Evolutionary conservation across 2,888 invertebrate genomes (phyloP).

Genomic region (Ceramica pisi): DNA sequence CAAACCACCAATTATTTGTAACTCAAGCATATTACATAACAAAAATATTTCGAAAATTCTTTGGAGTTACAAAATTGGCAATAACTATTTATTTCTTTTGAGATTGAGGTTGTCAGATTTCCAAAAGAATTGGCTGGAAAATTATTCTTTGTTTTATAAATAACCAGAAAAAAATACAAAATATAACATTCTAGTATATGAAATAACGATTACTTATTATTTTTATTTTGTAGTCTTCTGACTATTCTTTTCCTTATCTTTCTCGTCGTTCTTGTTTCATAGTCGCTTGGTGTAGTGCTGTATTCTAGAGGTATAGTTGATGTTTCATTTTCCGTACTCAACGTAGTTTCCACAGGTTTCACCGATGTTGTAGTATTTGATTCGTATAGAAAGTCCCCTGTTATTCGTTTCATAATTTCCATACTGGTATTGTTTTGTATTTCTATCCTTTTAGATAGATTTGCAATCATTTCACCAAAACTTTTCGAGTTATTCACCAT

Average conservation of each 20-base stretch:
- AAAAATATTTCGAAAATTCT: neutral
- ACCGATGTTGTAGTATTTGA: conserved; percentile 14
- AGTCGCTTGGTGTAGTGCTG: neutral
- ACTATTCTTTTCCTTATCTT: conserved; percentile 70
- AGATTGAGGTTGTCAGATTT: neutral
- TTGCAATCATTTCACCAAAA: conserved; percentile 74
- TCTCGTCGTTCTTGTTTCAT: conserved; percentile 61
- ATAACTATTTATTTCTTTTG: conserved; percentile 15
- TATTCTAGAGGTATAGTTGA: conserved; percentile 22
- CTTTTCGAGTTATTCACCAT: conserved; percentile 58
- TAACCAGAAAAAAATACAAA: conserved; percentile 6
- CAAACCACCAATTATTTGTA: conserved; percentile 26
- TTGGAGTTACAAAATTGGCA: conserved; percentile 28
- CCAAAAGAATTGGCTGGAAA: conserved; percentile 8
- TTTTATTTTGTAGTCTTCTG: conserved; percentile 70
- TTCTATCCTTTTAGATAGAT: conserved; percentile 78
- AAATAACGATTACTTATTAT: conserved; percentile 44
- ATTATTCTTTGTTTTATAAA: conserved; percentile 3
- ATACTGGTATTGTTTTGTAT: conserved; percentile 79
- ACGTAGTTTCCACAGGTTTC: conserved; percentile 7
- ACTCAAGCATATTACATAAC: conserved; percentile 4
- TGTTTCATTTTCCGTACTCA: neutral
- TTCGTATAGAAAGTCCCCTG: conserved; percentile 58
- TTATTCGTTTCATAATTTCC: conserved; percentile 72
- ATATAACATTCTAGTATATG: neutral